Conservation (phyloP, 1,140 invertebrate genomes). For the Littorina saxatilis region DNA sequence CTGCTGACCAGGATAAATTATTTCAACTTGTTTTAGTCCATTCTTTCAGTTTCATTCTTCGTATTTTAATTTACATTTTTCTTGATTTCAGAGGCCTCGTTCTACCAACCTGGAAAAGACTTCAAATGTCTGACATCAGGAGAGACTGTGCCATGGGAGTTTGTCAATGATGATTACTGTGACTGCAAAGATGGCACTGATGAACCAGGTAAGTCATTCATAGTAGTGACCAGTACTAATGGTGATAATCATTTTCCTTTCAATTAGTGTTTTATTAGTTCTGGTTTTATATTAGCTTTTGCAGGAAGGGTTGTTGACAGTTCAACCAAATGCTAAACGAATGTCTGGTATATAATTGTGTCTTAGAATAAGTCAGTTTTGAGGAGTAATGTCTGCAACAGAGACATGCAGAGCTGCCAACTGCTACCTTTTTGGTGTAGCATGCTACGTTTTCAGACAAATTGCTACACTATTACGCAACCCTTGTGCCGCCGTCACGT, state of each 20-base stretch:
- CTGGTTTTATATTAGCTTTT: too few species aligned
- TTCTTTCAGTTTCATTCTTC: background rate
- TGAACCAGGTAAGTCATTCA: slow-evolving; percentile 83
- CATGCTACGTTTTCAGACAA: too few species aligned
- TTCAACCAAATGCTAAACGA: too few species aligned
- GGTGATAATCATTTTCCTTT: background rate
- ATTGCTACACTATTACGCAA: too few species aligned
- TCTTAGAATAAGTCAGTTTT: too few species aligned
- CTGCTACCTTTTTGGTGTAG: too few species aligned
- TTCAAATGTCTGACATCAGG: slow-evolving; percentile 63
- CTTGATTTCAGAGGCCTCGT: slow-evolving; percentile 59
- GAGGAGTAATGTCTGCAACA: too few species aligned
- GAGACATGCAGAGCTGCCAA: too few species aligned
- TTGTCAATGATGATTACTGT: slow-evolving; percentile 99
- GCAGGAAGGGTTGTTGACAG: too few species aligned
- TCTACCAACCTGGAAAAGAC: slow-evolving; percentile 52
- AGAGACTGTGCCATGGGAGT: slow-evolving; percentile 84
- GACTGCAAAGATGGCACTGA: slow-evolving; percentile 95
- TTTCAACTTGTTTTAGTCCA: background rate
- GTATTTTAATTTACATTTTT: slow-evolving; percentile 7
- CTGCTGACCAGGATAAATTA: background rate
- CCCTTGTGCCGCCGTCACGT: too few species aligned
- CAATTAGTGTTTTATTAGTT: too few species aligned
- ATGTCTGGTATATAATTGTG: too few species aligned
- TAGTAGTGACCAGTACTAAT: background rate